Conservation (phyloP, 2,113 vertebrate genomes). For the Sminthopsis crassicaudata region DNA sequence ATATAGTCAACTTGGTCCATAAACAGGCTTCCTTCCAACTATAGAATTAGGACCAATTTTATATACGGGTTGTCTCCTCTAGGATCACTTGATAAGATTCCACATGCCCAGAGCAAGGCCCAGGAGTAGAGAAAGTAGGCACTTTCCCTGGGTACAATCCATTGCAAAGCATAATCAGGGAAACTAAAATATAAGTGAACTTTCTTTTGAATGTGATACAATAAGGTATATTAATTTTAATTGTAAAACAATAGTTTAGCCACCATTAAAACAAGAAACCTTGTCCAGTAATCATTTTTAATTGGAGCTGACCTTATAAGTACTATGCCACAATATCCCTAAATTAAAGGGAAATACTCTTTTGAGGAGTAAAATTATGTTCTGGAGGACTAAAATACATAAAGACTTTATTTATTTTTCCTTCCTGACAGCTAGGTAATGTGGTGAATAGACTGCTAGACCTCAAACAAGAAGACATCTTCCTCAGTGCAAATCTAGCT, state of each 20-base stretch:
- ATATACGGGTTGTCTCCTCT: background rate
- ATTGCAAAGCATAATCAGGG: background rate
- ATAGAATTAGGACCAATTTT: background rate
- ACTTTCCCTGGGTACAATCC: background rate
- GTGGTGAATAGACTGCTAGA: background rate
- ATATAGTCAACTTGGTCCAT: background rate
- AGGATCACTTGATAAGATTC: background rate
- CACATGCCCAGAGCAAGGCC: background rate
- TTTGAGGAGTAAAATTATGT: background rate
- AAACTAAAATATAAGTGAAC: background rate
- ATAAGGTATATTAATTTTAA: background rate
- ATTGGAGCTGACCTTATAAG: background rate
- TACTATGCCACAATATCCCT: background rate
- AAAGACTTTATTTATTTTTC: background rate
- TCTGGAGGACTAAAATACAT: background rate
- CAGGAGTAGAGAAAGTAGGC: background rate
- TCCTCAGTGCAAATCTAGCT: no score
- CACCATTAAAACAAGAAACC: background rate
- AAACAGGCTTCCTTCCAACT: background rate
- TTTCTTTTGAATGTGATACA: background rate
- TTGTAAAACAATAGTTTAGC: background rate
- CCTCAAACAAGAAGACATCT: no score
- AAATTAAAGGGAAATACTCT: background rate
- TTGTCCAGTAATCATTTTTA: background rate
- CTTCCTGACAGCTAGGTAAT: background rate